A percentile compares a stretch with the other conserved stretches of the same genome.
These are phyloP conservation scores for Globicephala melas DNA, from an alignment of 2,113 vertebrate genomes.

Conservation along the genomic window DNA sequence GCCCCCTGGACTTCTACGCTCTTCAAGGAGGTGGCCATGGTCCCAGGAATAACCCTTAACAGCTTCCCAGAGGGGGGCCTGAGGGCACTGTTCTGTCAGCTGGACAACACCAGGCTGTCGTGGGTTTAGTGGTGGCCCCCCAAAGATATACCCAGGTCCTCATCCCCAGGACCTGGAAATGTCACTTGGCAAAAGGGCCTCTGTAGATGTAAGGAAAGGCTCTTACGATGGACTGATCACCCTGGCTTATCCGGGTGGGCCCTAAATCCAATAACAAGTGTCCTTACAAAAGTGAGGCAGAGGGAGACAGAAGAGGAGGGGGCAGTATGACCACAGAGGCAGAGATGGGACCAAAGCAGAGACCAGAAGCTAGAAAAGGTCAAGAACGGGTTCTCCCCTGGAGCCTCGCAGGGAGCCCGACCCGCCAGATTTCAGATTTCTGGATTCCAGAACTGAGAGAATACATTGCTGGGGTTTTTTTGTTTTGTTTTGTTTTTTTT, in stretches of 20 bases:
- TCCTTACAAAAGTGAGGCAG: neutral
- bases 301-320: neutral
- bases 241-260: neutral
- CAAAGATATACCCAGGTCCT: neutral
- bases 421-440: neutral
- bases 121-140: neutral
- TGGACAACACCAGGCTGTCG: accelerated
- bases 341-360: neutral
- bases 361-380: neutral
- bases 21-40: neutral
- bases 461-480: too few relatives aligned
- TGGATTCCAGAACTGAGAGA: neutral
- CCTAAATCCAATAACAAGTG: neutral
- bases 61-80: accelerated
- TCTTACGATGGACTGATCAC: neutral
- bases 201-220: neutral
- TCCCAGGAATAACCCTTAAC: neutral
- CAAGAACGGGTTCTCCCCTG: neutral
- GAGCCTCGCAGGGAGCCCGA: neutral
- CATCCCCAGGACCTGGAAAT: neutral
- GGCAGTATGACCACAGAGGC: accelerated
- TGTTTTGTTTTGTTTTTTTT: too few relatives aligned
- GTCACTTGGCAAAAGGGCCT: neutral
- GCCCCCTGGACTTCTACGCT: neutral
- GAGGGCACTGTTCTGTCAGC: neutral